phyloP scores from a whole-genome alignment of 1,140 invertebrate species.

The Calliopsis andreniformis region DNA sequence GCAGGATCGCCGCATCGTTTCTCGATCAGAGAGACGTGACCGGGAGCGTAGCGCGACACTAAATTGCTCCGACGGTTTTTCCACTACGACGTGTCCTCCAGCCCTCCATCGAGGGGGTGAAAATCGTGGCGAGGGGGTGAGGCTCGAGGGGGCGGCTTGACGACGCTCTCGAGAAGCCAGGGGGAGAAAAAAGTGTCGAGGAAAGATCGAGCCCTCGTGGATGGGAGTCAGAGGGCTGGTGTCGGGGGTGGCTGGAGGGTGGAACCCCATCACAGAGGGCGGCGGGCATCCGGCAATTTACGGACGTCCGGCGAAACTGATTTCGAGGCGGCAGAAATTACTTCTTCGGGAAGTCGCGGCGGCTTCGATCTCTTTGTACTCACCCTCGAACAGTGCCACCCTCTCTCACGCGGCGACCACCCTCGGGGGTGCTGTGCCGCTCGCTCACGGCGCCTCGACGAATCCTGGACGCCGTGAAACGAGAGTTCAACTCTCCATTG shows the following conservation, averaged over 20 bases:
- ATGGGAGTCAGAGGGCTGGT: neutral
- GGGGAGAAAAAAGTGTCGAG: neutral
- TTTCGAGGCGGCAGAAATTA: conserved; percentile 64
- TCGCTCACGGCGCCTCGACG: neutral
- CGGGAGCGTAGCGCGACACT: conserved; percentile 8
- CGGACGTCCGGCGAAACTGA: conserved; percentile 65
- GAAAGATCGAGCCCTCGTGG: conserved; percentile 13
- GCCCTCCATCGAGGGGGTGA: neutral
- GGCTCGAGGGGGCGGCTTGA: conserved; percentile 16
- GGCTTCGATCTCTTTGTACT: conserved; percentile 11
- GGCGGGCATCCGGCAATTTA: conserved; percentile 58
- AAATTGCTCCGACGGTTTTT: conserved; percentile 48
- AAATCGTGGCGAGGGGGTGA: neutral
- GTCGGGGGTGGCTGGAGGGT: conserved; percentile 26
- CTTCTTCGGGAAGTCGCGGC: conserved; percentile 52
- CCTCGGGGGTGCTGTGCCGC: conserved; percentile 6
- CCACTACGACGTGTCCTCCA: conserved; percentile 3
- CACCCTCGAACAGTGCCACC: neutral
- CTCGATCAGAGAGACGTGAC: conserved; percentile 45
- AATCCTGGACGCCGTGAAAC: neutral
- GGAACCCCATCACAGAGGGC: conserved; percentile 16
- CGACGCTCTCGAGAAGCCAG: neutral
- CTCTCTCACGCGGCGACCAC: neutral
- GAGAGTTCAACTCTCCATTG: conserved; percentile 11
- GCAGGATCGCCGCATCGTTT: conserved; percentile 34